Evolutionary conservation across 1,140 invertebrate species (phyloP).

Genomic region (Caerostris darwini): DNA sequence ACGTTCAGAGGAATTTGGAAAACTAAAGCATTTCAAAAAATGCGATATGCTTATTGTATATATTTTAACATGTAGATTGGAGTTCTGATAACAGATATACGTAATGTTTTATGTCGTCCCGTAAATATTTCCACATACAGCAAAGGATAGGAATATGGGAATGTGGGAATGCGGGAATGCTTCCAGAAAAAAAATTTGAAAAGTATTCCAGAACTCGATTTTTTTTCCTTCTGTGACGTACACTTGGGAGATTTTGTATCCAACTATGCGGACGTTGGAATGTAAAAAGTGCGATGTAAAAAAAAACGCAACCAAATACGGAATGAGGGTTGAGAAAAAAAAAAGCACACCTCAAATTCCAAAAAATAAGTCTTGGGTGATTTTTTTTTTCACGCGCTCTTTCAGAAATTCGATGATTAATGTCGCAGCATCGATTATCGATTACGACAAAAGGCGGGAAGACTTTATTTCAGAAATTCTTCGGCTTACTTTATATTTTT

Average conservation of each 20-base stretch:
- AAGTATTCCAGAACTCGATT: neutral
- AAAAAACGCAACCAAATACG: neutral
- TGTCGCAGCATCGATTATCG: conserved; percentile 53
- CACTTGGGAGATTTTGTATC: neutral
- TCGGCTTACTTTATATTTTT: neutral
- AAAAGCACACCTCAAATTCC: conserved; percentile 1
- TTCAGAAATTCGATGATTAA: conserved; percentile 57
- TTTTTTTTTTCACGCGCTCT: neutral
- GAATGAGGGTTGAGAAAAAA: neutral
- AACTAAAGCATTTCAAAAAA: no score
- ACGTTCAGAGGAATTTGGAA: no score
- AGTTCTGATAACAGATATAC: no score
- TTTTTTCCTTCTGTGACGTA: neutral
- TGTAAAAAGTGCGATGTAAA: neutral
- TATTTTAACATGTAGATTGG: no score
- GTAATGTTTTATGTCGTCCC: no score
- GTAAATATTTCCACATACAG: no score
- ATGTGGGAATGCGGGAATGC: neutral
- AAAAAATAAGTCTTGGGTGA: neutral
- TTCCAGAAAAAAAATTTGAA: neutral
- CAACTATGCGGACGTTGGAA: neutral
- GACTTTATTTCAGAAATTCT: conserved; percentile 53
- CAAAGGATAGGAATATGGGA: no score
- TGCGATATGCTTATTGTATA: no score
- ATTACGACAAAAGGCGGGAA: conserved; percentile 41